Base-by-base conservation (phyloP, 2,113 vertebrate species). In the Rhombomys opimus region DNA sequence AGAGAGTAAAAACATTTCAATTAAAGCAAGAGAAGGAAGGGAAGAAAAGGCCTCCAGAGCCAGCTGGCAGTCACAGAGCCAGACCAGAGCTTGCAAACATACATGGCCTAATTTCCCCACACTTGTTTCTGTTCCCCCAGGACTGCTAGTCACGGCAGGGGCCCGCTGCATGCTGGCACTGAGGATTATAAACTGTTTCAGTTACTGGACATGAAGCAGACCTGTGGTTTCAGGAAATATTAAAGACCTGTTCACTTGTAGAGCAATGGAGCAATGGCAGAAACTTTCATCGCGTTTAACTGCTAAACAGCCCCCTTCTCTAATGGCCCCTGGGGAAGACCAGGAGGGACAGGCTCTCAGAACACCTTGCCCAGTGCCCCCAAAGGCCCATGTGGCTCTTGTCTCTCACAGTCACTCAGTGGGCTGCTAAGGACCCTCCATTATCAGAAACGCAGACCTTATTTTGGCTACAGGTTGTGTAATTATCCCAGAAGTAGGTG, bases 281-380 rank as follows among this genome's bases (percentile, higher is more conserved):
- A 96, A 95, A 85, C 92, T 94, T 98, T 98, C 98, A 97, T 97
- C 96, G 97, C 70, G n/a, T 86, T 92, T 94, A 97, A 95, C 87
- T 73, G 93, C 93, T 88, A 92, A 97, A 88, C 35, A 92, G 87
- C 93, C 77, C 80, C 89, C 91, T 95, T 94, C 61, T 63, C 84
- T 95, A 97, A 97, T 23, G 96, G 89, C 77, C 88, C 88, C 95
- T 91, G 97, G 87, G 90, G 94, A 86, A 54, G 70, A 52, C 30
- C 14, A 46, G 80, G 89, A 91, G 73, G 61, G 89, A 86, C 25
- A 35, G 22, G 80, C 20, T 88, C 63, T 90, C 25, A 4, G 86
- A 92, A 50, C 20, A 54, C 54, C 65, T 32, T 1, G 80, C 95
- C 52, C 41, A 23, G 77, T 1, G 77, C 77, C 86, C 89, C 59